A percentile compares a stretch with the other conserved stretches of the same genome.
phyloP scores from a whole-genome alignment of 2,113 vertebrate genomes.

The Psephotus haematonotus region DNA sequence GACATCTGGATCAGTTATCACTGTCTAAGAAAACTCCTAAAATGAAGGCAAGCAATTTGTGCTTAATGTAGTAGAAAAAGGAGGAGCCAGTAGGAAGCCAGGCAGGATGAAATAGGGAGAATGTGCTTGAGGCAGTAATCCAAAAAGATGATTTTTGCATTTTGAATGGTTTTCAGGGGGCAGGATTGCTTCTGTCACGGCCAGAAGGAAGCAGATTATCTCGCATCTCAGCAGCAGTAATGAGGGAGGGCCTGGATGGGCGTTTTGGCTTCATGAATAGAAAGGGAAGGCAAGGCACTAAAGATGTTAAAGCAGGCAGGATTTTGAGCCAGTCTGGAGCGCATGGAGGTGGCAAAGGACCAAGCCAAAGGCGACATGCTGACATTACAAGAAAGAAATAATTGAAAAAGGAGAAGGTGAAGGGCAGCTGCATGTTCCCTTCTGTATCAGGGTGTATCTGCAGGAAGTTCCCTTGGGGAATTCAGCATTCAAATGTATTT shows the following conservation, averaged over 20 bases:
- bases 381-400: neutral
- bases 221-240: neutral
- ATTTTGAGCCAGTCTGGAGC: neutral
- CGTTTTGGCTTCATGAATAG: neutral
- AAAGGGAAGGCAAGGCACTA: neutral
- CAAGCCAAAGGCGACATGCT: neutral
- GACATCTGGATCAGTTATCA: constrained; percentile 26
- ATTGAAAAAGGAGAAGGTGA: neutral
- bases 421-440: accelerated
- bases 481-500: neutral
- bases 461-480: neutral
- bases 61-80: constrained; percentile 54
- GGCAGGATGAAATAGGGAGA: constrained; percentile 11
- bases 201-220: constrained; percentile 32
- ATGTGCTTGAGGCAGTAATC: constrained; percentile 43
- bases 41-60: constrained; percentile 54
- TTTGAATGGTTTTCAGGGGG: constrained; percentile 50
- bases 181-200: constrained; percentile 6
- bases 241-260: neutral
- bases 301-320: neutral
- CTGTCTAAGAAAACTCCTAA: neutral
- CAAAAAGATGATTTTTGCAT: constrained; percentile 51
- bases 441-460: neutral
- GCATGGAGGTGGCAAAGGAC: neutral
- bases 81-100: neutral